phyloP scores from a whole-genome alignment of 2,113 vertebrate genomes.

The Mungos mungo region DNA sequence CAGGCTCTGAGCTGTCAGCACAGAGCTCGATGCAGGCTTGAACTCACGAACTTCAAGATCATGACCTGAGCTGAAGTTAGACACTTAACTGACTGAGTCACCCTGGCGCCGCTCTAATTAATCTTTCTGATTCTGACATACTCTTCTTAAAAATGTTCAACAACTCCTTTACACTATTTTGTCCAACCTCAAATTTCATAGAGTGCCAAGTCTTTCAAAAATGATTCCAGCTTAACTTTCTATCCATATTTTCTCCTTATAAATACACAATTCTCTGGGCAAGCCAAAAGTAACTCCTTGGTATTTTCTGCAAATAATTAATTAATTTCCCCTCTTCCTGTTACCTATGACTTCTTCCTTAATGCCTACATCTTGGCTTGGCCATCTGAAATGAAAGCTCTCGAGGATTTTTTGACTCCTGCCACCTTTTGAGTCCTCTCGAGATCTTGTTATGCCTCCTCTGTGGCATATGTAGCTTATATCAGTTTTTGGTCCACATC shows the following conservation, averaged over 20 bases:
- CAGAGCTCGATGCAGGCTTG: no score
- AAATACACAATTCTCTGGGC: neutral
- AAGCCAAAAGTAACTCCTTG: neutral
- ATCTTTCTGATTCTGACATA: neutral
- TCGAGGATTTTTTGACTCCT: neutral
- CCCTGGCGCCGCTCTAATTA: neutral
- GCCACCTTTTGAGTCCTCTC: neutral
- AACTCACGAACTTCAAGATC: no score
- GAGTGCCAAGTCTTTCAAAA: neutral
- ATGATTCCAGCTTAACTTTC: neutral
- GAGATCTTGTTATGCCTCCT: neutral
- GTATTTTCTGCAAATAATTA: neutral
- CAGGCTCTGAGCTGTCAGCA: no score
- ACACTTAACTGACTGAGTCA: no score
- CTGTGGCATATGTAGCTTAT: neutral
- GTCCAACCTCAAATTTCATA: neutral
- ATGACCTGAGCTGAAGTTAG: no score
- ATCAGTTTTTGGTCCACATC: neutral
- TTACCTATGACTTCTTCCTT: neutral
- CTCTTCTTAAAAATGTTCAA: conserved; percentile 14
- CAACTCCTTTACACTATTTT: neutral
- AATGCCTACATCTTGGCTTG: neutral
- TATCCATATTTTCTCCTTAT: neutral
- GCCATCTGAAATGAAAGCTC: neutral
- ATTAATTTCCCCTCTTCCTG: neutral